Evolutionary conservation across 1,140 invertebrate genomes (phyloP), one percentile per base, ranked within the genome.

Genomic region (Orchestia grillus): DNA sequence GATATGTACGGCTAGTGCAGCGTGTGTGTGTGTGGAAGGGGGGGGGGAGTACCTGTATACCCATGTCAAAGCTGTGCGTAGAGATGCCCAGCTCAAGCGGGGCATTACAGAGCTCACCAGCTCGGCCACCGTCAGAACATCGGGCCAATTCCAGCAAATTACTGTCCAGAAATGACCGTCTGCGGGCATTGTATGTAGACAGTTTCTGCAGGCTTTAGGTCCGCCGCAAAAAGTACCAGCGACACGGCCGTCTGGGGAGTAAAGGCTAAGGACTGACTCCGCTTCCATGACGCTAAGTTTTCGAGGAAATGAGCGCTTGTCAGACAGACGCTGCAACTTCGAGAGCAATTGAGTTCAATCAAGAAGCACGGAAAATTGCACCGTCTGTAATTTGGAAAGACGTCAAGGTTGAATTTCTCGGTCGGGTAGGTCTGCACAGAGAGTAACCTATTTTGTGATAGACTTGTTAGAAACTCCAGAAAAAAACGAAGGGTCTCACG

Each of bases 311-410:
- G 62, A 77, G 62, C 36, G 88, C 88, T 91, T 91, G 88, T 44
- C 41, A 42, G 88, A 43, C 41, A 91, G 88, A 44, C 19, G 15
- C 19, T 41, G 41, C 11, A 91, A 91, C 88, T 91, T 91, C 3
- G 88, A 42, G 88, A 0, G 41, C 44, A 91, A 44, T 91, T 91
- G 88, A 42, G 88, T 91, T 91, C 88, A 91, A 91, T 91, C 28
- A 91, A 91, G 44, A 91, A 19, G 16, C 62, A 36, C 11, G 28
- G 62, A 77, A 77, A 77, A 77, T 77, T 77, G 62, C 62, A 3
- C 11, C 11, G 3, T 77, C 62, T 19, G 62, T 28, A 77, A 23
- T 77, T 77, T 77, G 62, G 28, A 36, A 36, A 77, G 11, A 77
- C 62, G 36, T 15, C 11, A 77, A 36, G 28, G 47, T 53, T 53